Evolutionary conservation across 2,888 invertebrate species (phyloP).

Genomic region (Platyscelio sp.): DNA sequence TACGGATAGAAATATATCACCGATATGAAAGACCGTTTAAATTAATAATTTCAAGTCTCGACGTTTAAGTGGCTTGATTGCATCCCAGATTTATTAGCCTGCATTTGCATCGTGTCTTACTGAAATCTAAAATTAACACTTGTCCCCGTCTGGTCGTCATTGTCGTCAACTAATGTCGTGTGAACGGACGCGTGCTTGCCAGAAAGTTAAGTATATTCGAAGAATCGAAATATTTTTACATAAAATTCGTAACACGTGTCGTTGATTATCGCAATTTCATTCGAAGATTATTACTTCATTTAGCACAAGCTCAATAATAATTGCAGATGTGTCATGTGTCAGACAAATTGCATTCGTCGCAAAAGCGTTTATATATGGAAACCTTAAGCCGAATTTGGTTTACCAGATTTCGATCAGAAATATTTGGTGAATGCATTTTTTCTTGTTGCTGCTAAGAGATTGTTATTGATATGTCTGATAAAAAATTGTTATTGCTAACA

Average conservation of each 20-base stretch:
- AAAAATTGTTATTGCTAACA: too few species aligned
- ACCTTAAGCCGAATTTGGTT: too few species aligned
- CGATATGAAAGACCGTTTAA: slow-evolving; percentile 31
- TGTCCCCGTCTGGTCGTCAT: slow-evolving; percentile 71
- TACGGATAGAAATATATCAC: too few species aligned
- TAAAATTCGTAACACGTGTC: slow-evolving; percentile 44
- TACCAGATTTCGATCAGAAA: too few species aligned
- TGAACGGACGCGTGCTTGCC: slow-evolving; percentile 71
- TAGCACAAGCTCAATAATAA: too few species aligned
- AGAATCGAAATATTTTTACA: slow-evolving; percentile 66
- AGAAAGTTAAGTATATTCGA: slow-evolving; percentile 70
- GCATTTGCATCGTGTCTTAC: slow-evolving; percentile 68
- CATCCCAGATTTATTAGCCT: slow-evolving; percentile 60
- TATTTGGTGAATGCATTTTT: too few species aligned
- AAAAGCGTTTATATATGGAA: too few species aligned
- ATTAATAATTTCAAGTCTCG: slow-evolving; percentile 49
- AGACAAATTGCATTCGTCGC: too few species aligned
- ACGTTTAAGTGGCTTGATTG: slow-evolving; percentile 68
- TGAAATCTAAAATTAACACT: slow-evolving; percentile 72
- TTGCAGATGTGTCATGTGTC: too few species aligned
- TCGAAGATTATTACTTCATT: too few species aligned
- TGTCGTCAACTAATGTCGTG: slow-evolving; percentile 71
- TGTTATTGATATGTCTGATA: too few species aligned
- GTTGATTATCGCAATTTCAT: slow-evolving; percentile 36
- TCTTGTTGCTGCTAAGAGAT: too few species aligned